A percentile compares a stretch with the other conserved stretches of the same genome.
phyloP scores from a whole-genome alignment of 2,888 invertebrate species.

The Ectemnius continuus region DNA sequence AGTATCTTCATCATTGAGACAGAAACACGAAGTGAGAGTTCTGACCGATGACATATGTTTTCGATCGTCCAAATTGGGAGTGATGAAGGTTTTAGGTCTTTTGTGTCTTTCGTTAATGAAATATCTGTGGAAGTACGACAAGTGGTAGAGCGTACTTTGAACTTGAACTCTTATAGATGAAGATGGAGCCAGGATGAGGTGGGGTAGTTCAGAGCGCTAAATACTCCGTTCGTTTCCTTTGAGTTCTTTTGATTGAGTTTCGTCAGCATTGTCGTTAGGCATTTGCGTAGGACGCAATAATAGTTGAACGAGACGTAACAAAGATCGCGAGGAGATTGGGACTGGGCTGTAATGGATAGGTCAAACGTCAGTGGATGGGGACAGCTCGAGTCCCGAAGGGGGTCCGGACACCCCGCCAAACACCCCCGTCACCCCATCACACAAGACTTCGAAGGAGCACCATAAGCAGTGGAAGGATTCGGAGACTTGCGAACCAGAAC shows the following conservation, averaged over 20 bases:
- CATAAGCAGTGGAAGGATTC: slow-evolving; percentile 72
- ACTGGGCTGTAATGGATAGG: slow-evolving; percentile 78
- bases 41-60: background rate
- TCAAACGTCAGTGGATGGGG: slow-evolving; percentile 77
- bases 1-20: background rate
- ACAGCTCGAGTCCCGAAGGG: slow-evolving; percentile 74
- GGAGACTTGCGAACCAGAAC: slow-evolving; percentile 70
- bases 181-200: too few relatives aligned
- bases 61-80: background rate
- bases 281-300: slow-evolving; percentile 75
- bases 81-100: too few relatives aligned
- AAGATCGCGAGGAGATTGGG: slow-evolving; percentile 74
- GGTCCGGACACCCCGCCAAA: slow-evolving; percentile 77
- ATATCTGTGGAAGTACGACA: too few relatives aligned
- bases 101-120: too few relatives aligned
- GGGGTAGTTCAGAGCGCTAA: slow-evolving; percentile 49
- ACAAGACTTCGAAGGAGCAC: slow-evolving; percentile 72
- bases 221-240: slow-evolving; percentile 66
- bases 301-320: slow-evolving; percentile 70
- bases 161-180: too few relatives aligned
- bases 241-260: slow-evolving; percentile 65
- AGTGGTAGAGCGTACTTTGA: too few relatives aligned
- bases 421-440: slow-evolving; percentile 76
- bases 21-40: background rate
- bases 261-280: slow-evolving; percentile 76